Evolutionary conservation across 2,113 vertebrate genomes (phyloP), one percentile per base, ranked within the genome.

Genomic region (Lasiurus cinereus): DNA sequence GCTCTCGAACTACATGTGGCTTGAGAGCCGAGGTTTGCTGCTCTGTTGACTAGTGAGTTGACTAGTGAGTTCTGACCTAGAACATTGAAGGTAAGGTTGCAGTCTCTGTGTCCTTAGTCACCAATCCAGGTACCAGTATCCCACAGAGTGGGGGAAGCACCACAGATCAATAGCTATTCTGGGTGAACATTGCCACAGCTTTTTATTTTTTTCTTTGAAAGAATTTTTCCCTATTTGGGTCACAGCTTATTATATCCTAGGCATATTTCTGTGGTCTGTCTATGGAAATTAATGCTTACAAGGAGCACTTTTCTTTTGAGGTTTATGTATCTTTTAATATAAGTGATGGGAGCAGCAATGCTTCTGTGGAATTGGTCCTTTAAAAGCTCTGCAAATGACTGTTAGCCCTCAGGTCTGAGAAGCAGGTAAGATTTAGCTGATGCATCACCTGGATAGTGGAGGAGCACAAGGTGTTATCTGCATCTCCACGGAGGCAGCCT

Each of bases 111-210:
- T 96, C 59, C 93, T 77, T 85, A 70, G 89, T 95, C 56, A 95
- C 74, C 82, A 52, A 43, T 0, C 52, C 70, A 64, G 18, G 54
- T 69, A 43, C 85, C 43, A 91, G 87, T 56, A 59, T 93, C 0
- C 2, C 43, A 86, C 52, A 7, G n/a, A 94, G 83, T 46, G 18
- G 1, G 0, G 93, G 21, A 93, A 85, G 43, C 91, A 67, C 90
- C 72, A 7, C 78, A 93, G 95, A 97, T 97, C 97, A 95, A 97
- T 95, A 96, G 87, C 54, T 95, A 78, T 96, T 88, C 93, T 92
- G 70, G 2, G 2, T 91, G 96, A 93, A 95, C 72, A 85, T 56
- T 80, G 94, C 89, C 77, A 46, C 21, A 1, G 2, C 2, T 54
- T 8, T 33, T 52, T 36, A 39, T 70, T 77, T 54, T 46, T 43